Evolutionary conservation across 2,888 invertebrate genomes (phyloP), one percentile per base, ranked within the genome.

Genomic region (Chloromyia formosa): DNA sequence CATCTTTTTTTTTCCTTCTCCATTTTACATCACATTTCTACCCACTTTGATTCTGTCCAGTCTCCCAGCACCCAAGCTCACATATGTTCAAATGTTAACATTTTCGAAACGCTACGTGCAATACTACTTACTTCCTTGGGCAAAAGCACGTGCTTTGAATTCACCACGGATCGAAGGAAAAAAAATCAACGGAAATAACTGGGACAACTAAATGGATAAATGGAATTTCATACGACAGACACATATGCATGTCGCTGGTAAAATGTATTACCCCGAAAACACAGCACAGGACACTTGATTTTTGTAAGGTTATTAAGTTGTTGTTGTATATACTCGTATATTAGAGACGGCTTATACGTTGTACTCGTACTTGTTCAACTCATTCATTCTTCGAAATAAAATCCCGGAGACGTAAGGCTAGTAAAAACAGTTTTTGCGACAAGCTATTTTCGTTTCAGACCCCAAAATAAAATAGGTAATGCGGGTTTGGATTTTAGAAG

Each of bases 141-240:
- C 49, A 22, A 60, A 58, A 74, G 53, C 73, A 64, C 73, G 73
- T 74, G 73, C 64, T 64, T 27, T 64, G 73, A 74, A 74, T 74
- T 62, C 35, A 16, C 27, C 27, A 35, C 27, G 27, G 27, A 35
- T 35, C 27, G 27, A 74, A 27, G 27, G 18, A 74, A 27, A 69
- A 54, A 69, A 49, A 49, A 40, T 69, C 69, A 35, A 56, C 45
- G 14, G 54, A 27, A 22, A n/a, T 45, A 45, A 49, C 45, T 22
- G 23, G 66, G 66, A 49, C 66, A 49, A 12, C 66, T 23, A 20
- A 16, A 45, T 27, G 56, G 42, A 71, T 56, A 71, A 71, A 71
- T 71, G 71, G 73, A 73, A 60, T 73, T 60, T 60, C 60, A 61
- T 61, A 23, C 49, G 20, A 22, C 53, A 27, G 27, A 45, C 45